Evolutionary conservation across 2,888 invertebrate species (phyloP), one percentile per base, ranked within the genome.

Genomic region (Hecatera dysodea): DNA sequence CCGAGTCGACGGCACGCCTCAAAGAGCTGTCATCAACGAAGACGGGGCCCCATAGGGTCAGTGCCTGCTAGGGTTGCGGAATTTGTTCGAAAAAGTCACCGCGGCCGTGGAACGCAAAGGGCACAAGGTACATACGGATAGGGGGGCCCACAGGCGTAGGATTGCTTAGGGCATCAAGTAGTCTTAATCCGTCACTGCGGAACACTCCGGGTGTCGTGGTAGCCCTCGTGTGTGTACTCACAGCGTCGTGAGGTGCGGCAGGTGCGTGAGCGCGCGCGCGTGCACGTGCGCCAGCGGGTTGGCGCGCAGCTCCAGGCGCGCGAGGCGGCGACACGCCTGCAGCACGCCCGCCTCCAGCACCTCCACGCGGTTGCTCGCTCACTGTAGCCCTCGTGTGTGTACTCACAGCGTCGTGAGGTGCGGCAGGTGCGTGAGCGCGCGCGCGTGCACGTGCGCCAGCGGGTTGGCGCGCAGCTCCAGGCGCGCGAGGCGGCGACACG

Each of bases 381-480:
- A n/a, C n/a, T n/a, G n/a, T n/a, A n/a, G n/a, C n/a, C n/a, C n/a
- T n/a, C n/a, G 91, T 36, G 5, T n/a, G 33, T n/a, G 19, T 15
- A 92, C 95, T 90, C 52, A 95, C 95, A 95, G 93, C 53, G 93
- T 93, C 87, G 89, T 85, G 86, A 97, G 91, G 96, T 97, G 78
- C 72, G 98, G 97, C 90, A 99, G 97, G 90, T 97, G 97, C 7
- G 97, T 96, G 90, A 98, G 97, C 63, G 98, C 98, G 82, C 96
- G 96, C 42, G 96, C 94, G 89, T 98, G 97, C 74, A 98, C 97
- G 73, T 96, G 96, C 56, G 96, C 93, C 68, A 98, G 96, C 33
- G 98, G 98, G 96, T 99, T 99, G 80, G 97, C 98, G 86, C 98
- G 97, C 85, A 99, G 96, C 89, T 98, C 98, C 52, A 99, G 96